Conservation (phyloP, 1,140 invertebrate species). For the Whitmania pigra region DNA sequence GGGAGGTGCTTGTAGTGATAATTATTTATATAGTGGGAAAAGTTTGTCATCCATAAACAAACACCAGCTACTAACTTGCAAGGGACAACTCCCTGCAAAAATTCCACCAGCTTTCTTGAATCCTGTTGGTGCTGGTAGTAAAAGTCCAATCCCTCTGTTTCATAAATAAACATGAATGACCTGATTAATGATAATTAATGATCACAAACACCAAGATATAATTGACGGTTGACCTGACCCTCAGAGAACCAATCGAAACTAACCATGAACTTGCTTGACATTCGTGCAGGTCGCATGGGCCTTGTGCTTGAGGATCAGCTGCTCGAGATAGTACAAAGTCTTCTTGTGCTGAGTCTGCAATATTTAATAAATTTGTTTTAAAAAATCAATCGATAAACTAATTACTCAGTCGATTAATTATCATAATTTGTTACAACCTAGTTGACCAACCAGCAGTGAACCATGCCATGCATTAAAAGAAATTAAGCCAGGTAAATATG, state of each 20-base stretch:
- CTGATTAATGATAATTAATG: neutral
- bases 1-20: too few relatives aligned
- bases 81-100: constrained; percentile 72
- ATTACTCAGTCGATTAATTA: neutral
- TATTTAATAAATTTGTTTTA: constrained; percentile 6
- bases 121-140: constrained; percentile 76
- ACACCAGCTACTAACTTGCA: constrained; percentile 35
- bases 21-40: too few relatives aligned
- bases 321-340: constrained; percentile 95
- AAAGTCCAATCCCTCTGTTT: constrained; percentile 84
- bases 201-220: neutral
- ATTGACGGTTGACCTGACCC: neutral
- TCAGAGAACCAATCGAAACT: constrained; percentile 25
- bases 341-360: constrained; percentile 87
- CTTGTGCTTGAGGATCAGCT: constrained; percentile 86
- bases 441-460: neutral
- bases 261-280: constrained; percentile 82
- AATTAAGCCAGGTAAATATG: neutral
- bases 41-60: neutral
- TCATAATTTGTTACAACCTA: neutral
- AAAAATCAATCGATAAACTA: too few relatives aligned
- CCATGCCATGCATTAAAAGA: neutral
- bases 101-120: constrained; percentile 90
- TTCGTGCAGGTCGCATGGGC: constrained; percentile 69
- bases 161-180: neutral